Percentiles rank a stretch among this genome's conserved stretches.
These are phyloP conservation scores for Pao palembangensis DNA, from an alignment of 2,113 vertebrate genomes.

Conservation along the genomic window DNA sequence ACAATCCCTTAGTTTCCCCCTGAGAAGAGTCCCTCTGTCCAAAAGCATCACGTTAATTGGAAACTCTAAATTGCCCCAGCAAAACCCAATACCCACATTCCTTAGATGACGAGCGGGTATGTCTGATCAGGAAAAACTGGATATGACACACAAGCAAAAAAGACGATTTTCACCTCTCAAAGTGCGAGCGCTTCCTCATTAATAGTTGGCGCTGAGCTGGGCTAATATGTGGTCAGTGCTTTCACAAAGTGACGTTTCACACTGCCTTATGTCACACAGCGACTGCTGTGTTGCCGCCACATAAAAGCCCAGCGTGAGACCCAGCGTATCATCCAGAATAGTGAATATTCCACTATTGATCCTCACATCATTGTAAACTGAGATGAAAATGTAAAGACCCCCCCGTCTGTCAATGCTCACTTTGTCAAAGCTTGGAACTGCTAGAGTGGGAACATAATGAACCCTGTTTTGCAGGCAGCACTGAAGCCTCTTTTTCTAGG, in stretches of 20 bases:
- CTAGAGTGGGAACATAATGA: slow-evolving; percentile 61
- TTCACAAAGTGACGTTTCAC: slow-evolving; percentile 37
- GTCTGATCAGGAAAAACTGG: slow-evolving; percentile 43
- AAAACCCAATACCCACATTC: slow-evolving; percentile 7
- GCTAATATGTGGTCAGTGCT: slow-evolving; percentile 27
- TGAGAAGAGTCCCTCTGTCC: too few relatives aligned
- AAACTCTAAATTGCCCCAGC: too few relatives aligned
- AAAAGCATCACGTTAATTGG: too few relatives aligned
- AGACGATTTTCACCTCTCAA: slow-evolving; percentile 56
- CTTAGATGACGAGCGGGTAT: slow-evolving; percentile 8
- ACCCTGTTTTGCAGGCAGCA: slow-evolving; percentile 54
- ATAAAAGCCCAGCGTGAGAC: slow-evolving; percentile 58
- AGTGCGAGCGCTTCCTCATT: slow-evolving; percentile 16
- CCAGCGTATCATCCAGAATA: slow-evolving; percentile 26
- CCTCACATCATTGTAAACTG: slow-evolving; percentile 49
- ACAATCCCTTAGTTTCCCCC: too few relatives aligned
- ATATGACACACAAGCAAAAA: slow-evolving; percentile 44
- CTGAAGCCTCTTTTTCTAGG: slow-evolving; percentile 61
- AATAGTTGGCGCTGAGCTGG: slow-evolving; percentile 23
- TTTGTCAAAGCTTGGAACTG: slow-evolving; percentile 62
- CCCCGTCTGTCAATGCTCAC: slow-evolving; percentile 28
- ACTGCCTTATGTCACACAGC: slow-evolving; percentile 38
- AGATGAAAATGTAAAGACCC: slow-evolving; percentile 46
- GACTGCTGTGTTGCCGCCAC: slow-evolving; percentile 39
- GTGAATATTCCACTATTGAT: slow-evolving; percentile 68